A percentile compares a stretch with the other conserved stretches of the same genome.
These are phyloP conservation scores for Baccha elongata DNA, from an alignment of 2,888 invertebrate species.

Conservation along the genomic window DNA sequence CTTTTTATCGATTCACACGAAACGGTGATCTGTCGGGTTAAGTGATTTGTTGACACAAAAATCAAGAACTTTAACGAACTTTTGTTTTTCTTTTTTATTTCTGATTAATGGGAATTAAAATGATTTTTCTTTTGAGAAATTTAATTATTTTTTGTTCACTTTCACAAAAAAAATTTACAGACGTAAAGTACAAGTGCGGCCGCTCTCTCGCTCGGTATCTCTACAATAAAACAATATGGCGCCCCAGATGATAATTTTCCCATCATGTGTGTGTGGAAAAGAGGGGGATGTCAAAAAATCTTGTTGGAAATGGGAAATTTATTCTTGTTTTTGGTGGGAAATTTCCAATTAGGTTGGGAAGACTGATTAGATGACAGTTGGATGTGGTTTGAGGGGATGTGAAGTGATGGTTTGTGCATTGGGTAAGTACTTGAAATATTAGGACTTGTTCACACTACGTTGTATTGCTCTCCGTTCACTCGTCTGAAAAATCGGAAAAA, in stretches of 20 bases:
- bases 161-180: conserved; percentile 63
- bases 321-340: not conserved
- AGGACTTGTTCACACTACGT: not conserved
- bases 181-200: conserved; percentile 56
- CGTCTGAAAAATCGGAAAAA: too few relatives aligned
- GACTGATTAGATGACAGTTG: conserved; percentile 39
- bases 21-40: not conserved
- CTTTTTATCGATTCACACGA: conserved; percentile 69
- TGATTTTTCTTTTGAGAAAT: conserved; percentile 45
- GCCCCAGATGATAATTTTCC: conserved; percentile 66
- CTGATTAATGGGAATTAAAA: not conserved
- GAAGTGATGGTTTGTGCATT: conserved; percentile 6
- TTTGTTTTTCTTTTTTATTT: too few relatives aligned
- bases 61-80: conserved; percentile 13
- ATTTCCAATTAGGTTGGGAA: not conserved
- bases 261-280: conserved; percentile 47
- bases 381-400: conserved; percentile 8
- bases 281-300: conserved; percentile 62
- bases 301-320: conserved; percentile 36
- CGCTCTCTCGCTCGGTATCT: conserved; percentile 73
- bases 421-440: not conserved
- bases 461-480: too few relatives aligned
- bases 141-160: conserved; percentile 48
- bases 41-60: conserved; percentile 26
- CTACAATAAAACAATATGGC: conserved; percentile 73